Evolutionary conservation across 2,113 vertebrate species (phyloP).

Genomic region (Urocitellus parryii): DNA sequence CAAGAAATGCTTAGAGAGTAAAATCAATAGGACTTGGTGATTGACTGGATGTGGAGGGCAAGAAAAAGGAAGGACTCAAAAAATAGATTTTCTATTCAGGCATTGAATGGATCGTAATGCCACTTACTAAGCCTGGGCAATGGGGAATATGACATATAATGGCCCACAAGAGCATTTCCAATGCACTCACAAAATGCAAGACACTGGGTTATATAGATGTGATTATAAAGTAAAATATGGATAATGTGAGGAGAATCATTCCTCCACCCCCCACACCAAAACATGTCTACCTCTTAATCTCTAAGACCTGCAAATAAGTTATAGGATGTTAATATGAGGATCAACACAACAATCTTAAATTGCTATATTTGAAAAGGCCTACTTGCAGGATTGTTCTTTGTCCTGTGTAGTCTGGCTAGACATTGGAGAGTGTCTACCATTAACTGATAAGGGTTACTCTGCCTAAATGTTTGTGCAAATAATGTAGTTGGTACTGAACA

Average conservation of each 20-base stretch:
- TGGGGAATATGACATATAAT: background rate
- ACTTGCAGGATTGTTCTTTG: background rate
- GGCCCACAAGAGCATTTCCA: background rate
- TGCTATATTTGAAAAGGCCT: background rate
- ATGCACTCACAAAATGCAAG: background rate
- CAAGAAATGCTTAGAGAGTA: background rate
- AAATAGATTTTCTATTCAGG: background rate
- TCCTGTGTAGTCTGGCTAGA: background rate
- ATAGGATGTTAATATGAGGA: background rate
- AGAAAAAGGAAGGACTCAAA: background rate
- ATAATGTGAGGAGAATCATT: background rate
- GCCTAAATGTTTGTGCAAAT: background rate
- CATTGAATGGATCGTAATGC: background rate
- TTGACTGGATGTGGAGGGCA: background rate
- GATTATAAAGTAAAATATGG: background rate
- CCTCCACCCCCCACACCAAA: background rate
- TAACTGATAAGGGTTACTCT: background rate
- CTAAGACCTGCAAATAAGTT: background rate
- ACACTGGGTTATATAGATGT: background rate
- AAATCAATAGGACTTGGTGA: constrained; percentile 1
- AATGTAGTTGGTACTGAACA: background rate
- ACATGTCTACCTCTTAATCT: background rate
- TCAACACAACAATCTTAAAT: background rate
- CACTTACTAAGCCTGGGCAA: background rate
- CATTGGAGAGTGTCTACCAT: background rate